Base-by-base conservation (phyloP, 2,888 invertebrate genomes). In the Chydorus sphaericus region DNA sequence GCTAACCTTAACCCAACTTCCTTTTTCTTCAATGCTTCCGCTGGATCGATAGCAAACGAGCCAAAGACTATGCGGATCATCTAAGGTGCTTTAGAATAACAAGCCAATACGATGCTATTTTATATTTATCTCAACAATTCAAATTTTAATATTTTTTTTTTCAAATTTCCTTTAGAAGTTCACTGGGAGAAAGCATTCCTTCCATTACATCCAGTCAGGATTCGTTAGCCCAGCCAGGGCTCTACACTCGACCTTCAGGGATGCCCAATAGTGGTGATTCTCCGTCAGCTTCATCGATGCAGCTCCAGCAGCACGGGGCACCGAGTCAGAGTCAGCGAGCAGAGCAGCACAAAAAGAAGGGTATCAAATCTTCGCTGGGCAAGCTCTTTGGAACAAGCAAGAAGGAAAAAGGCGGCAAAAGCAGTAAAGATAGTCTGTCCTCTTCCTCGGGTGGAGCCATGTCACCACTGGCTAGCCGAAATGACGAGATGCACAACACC, bases 301-400 rank as follows among this genome's bases (percentile, higher is more conserved):
- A 1, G 78, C 80, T 10, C 79, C 83, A 48, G 74, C 78, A 18
- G 76, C 76, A 6, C 79, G 81, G 11, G 72, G 77, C 1, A 74
- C 76, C 48, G 16, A 82, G 48, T 74, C 78, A 1, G 78, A 79
- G 8, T 80, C 83, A 48, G 74, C 80, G 60, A 86, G 88, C 26
- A 8, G 52, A 52, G 2, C 52, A 52, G n/a, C 56, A 56, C 71
- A 91, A 90, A 78, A 94, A 93, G 71, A 83, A 93, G 65, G 94
- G 97, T 61, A 85, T 98, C 71, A 96, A 94, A 73, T 91, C 91
- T 62, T 93, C 93, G 53, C 76, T 98, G 57, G 97, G 97, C 18
- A 76, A 96, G 67, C 87, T 98, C 75, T 98, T 98, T 74, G 93
- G 93, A 71, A n/a, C n/a, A n/a, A 93, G 93, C 71, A 96, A 96